Conservation (phyloP, 2,113 vertebrate genomes). For the Myodes glareolus region DNA sequence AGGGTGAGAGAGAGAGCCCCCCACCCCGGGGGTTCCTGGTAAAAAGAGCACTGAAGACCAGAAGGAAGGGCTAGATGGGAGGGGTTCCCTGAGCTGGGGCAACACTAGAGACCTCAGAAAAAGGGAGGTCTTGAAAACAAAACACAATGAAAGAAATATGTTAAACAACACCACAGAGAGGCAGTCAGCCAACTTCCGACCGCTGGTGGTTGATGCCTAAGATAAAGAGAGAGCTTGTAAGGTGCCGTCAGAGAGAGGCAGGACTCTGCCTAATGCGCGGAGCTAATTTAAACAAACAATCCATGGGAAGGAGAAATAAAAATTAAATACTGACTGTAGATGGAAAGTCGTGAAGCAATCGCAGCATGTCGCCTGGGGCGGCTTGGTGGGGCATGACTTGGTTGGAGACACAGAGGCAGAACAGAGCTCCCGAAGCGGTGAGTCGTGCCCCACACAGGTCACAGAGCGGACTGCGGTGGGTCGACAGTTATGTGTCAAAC, state of each 20-base stretch:
- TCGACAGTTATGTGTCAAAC: background rate
- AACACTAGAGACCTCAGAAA: background rate
- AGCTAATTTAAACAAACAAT: background rate
- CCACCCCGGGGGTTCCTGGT: background rate
- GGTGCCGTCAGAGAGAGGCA: background rate
- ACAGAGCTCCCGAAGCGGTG: background rate
- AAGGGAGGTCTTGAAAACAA: no score
- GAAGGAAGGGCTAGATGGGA: background rate
- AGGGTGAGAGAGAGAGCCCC: no score
- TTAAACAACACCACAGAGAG: background rate
- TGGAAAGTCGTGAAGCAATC: background rate
- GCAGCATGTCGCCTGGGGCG: background rate
- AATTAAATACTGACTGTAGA: background rate
- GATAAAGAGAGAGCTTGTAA: background rate
- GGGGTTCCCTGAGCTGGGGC: background rate
- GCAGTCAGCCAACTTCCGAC: background rate
- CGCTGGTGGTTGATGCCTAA: fast-evolving
- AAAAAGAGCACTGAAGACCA: background rate
- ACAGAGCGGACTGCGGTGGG: background rate
- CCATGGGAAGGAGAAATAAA: background rate
- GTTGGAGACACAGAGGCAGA: no score
- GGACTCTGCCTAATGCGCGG: fast-evolving
- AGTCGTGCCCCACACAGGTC: background rate
- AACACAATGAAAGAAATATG: background rate
- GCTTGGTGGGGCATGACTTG: no score